Evolutionary conservation across 1,140 invertebrate species (phyloP).

Genomic region (Drosophila athabasca): DNA sequence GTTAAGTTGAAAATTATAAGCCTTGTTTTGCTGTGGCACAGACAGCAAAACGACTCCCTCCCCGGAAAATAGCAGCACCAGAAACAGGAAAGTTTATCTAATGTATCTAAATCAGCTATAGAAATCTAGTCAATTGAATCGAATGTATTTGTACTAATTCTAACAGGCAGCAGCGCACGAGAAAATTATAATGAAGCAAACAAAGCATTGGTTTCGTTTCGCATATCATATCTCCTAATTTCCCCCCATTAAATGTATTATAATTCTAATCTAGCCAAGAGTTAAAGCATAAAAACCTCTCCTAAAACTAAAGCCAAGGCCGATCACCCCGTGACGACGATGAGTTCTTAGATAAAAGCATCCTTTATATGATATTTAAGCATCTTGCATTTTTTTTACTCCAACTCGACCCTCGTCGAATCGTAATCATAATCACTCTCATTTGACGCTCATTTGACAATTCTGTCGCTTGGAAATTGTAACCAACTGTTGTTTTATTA

Average conservation of each 20-base stretch:
- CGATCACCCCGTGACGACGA: constrained; percentile 47
- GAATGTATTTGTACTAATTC: constrained; percentile 75
- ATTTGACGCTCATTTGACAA: constrained; percentile 52
- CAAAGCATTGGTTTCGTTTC: constrained; percentile 69
- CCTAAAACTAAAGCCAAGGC: constrained; percentile 38
- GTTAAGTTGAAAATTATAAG: constrained; percentile 52
- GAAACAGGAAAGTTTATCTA: constrained; percentile 48
- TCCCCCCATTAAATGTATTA: constrained; percentile 69
- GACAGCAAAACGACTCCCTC: constrained; percentile 61
- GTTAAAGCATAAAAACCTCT: constrained; percentile 23
- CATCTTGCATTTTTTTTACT: constrained; percentile 53
- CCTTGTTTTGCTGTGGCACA: constrained; percentile 39
- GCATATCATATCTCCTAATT: constrained; percentile 73
- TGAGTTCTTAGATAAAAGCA: constrained; percentile 47
- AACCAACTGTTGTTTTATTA: constrained; percentile 71
- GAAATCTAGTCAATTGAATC: constrained; percentile 82
- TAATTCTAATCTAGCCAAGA: constrained; percentile 62
- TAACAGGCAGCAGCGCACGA: constrained; percentile 46
- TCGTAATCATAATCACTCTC: constrained; percentile 43
- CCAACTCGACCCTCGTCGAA: constrained; percentile 44
- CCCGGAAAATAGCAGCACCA: constrained; percentile 50
- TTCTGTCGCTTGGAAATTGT: constrained; percentile 60
- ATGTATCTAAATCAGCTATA: constrained; percentile 68
- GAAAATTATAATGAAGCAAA: constrained; percentile 33
- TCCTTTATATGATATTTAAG: constrained; percentile 59